Evolutionary conservation across 2,797 vertebrate species (phyloP).

Genomic region (Epinephelus malabaricus): DNA sequence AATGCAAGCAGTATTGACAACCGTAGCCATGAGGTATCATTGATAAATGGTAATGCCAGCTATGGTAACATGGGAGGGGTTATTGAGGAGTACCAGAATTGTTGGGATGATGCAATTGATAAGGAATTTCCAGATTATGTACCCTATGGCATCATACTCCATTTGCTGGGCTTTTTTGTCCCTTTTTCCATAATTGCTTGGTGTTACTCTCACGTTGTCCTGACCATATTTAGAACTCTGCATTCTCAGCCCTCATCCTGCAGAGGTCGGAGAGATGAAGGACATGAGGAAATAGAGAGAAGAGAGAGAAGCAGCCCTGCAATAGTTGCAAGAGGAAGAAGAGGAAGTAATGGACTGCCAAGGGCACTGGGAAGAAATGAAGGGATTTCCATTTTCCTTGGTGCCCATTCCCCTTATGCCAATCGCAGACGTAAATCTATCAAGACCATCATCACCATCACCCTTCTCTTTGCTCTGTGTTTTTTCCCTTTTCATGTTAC

Average conservation of each 20-base stretch:
- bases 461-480: conserved; percentile 88
- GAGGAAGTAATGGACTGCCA: conserved; percentile 55
- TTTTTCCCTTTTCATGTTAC: conserved; percentile 91
- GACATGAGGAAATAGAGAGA: conserved; percentile 29
- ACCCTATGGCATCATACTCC: conserved; percentile 89
- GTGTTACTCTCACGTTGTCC: conserved; percentile 90
- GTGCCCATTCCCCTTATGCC: conserved; percentile 84
- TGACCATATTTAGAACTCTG: conserved; percentile 88
- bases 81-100: conserved; percentile 82
- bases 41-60: conserved; percentile 53
- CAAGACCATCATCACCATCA: conserved; percentile 90
- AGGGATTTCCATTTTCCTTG: conserved; percentile 78
- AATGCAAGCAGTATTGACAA: conserved; percentile 40
- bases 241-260: conserved; percentile 74
- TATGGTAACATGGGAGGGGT: conserved; percentile 10
- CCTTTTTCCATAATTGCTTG: conserved; percentile 90
- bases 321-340: conserved; percentile 40
- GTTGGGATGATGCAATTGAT: conserved; percentile 91
- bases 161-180: conserved; percentile 88
- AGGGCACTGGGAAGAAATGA: conserved; percentile 49
- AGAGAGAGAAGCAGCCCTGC: conserved; percentile 45
- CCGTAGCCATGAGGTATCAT: conserved; percentile 12
- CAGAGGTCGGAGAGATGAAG: conserved; percentile 25
- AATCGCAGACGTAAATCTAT: conserved; percentile 88
- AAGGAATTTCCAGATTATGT: conserved; percentile 88